A percentile compares a stretch with the other conserved stretches of the same genome.
phyloP scores from a whole-genome alignment of 2,113 vertebrate genomes.

The Chrysochloris asiatica region DNA sequence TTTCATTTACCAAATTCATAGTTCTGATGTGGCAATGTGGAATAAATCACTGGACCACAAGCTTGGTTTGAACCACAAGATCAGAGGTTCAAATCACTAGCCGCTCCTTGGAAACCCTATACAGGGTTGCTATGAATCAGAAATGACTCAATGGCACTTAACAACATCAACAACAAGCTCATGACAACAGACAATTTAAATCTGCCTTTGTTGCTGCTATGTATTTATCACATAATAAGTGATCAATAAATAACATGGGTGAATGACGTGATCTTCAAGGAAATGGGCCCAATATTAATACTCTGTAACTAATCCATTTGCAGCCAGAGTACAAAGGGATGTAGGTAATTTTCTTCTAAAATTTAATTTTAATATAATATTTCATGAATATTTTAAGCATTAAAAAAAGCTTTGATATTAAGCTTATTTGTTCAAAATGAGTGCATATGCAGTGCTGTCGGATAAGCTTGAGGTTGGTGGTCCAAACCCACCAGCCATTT shows the following conservation, averaged over 20 bases:
- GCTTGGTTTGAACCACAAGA: too few species aligned
- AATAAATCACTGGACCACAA: too few species aligned
- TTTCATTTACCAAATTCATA: neutral
- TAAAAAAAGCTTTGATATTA: neutral
- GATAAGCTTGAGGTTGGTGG: too few species aligned
- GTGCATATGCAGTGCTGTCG: too few species aligned
- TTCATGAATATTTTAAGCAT: slow-evolving; percentile 24
- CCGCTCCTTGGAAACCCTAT: too few species aligned
- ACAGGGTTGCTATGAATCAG: too few species aligned
- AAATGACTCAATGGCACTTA: too few species aligned
- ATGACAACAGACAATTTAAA: neutral
- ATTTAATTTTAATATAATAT: neutral
- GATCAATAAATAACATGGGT: neutral
- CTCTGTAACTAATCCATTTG: too few species aligned
- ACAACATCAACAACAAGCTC: neutral
- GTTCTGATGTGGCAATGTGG: too few species aligned
- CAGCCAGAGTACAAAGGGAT: neutral
- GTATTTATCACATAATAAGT: accelerated
- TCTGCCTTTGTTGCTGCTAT: neutral
- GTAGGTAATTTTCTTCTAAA: neutral
- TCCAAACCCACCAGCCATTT: too few species aligned
- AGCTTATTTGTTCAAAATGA: slow-evolving; percentile 12
- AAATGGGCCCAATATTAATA: neutral
- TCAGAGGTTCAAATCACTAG: too few species aligned
- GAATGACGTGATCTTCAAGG: neutral